Evolutionary conservation across 1,140 invertebrate species (phyloP), one percentile per base, ranked within the genome.

Genomic region (Andrena cerasifolii): DNA sequence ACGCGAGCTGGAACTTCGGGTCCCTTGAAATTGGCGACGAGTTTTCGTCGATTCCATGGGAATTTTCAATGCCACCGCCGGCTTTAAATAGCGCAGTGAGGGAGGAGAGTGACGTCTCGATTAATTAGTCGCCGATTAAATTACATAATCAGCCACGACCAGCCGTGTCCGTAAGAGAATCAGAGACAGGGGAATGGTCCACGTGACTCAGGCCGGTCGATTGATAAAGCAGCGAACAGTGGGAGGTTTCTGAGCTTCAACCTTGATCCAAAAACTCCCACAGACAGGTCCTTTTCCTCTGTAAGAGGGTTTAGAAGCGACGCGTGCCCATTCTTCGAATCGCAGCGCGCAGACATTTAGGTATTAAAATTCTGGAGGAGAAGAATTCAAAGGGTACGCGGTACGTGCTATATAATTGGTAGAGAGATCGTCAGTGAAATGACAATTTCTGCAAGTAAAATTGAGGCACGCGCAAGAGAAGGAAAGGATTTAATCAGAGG

Each of bases 11-110:
- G 16, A 10, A 67, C 78, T 26, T 78, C 78, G 10, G 16, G 28
- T 45, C 62, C 21, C 4, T 51, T 10, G 24, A 70, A 81, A 73
- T 80, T 73, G 45, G 4, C 26, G 5, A 33, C 36, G 47, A 73
- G 16, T 66, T 68, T 73, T 65, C 54, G 31, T 18, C 26, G 31
- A 16, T 43, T 54, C 45, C 36, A 8, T 24, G 28, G 18, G 33
- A 73, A 62, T 40, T 61, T 74, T n/a, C 71, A 79, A 51, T 75
- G 53, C 8, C 63, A 26, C 24, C 5, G 16, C n/a, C 2, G 24
- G 5, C n/a, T 24, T 40, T 3, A 40, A 40, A 40, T 5, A 5
- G n/a, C n/a, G n/a, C n/a, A n/a, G n/a, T n/a, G n/a, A n/a, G 21
- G 10, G 12, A 24, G 1, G 3, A 6, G 6, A 18, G 28, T 18